These are phyloP conservation scores for Oophaga pumilio DNA, from an alignment of 2,113 vertebrate species.

Conservation along the genomic window DNA sequence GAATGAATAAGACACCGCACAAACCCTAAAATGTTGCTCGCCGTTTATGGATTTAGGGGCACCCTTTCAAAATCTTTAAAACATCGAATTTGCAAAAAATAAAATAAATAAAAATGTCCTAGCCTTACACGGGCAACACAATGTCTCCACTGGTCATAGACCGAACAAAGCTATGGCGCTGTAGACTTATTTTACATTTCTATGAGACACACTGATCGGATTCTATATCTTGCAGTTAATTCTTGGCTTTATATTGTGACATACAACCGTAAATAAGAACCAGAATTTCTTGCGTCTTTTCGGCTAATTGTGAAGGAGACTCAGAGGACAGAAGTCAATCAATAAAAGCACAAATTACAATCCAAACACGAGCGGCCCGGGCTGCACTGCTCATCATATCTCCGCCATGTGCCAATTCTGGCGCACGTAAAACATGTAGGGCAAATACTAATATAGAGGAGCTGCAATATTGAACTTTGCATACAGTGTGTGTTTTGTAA, in stretches of 20 bases:
- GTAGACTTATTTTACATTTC: too few relatives aligned
- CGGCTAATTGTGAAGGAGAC: background rate
- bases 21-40: too few relatives aligned
- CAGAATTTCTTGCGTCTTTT: background rate
- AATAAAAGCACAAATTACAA: slow-evolving; percentile 12
- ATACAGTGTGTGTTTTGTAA: slow-evolving; percentile 38
- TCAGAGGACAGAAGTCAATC: slow-evolving; percentile 1
- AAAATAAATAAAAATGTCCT: too few relatives aligned
- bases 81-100: too few relatives aligned
- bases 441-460: slow-evolving; percentile 46
- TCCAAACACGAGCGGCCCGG: background rate
- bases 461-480: slow-evolving; percentile 46
- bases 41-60: too few relatives aligned
- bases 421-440: background rate
- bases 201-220: too few relatives aligned
- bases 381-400: background rate
- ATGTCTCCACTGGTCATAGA: too few relatives aligned
- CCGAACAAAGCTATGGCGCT: too few relatives aligned
- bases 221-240: background rate
- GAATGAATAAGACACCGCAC: too few relatives aligned
- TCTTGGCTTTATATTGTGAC: background rate
- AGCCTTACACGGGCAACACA: too few relatives aligned
- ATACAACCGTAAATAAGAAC: background rate
- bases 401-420: background rate
- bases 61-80: too few relatives aligned